Evolutionary conservation across 2,113 vertebrate species (phyloP).

Genomic region (Phyllopteryx taeniolatus): DNA sequence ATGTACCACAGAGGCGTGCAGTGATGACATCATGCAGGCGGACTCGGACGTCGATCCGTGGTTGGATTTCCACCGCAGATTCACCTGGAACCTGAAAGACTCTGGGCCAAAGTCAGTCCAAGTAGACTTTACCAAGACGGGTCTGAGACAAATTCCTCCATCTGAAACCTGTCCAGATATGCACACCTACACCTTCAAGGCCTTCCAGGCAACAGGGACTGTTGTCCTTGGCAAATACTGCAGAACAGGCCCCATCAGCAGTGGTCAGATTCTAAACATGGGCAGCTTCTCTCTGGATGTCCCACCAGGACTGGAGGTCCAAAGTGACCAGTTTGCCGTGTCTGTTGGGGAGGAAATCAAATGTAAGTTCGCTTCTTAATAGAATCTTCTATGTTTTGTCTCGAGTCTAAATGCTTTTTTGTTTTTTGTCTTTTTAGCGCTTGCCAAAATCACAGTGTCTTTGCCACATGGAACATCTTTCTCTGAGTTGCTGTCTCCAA

Average conservation of each 20-base stretch:
- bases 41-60: conserved; percentile 49
- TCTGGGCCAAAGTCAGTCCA: conserved; percentile 62
- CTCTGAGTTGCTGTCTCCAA: conserved; percentile 79
- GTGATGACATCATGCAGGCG: conserved; percentile 64
- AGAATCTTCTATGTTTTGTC: neutral
- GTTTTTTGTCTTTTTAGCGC: conserved; percentile 63
- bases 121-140: conserved; percentile 69
- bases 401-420: neutral
- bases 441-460: conserved; percentile 79
- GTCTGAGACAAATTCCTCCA: conserved; percentile 75
- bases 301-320: conserved; percentile 68
- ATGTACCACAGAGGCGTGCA: conserved; percentile 68
- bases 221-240: conserved; percentile 82
- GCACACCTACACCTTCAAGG: conserved; percentile 73
- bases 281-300: conserved; percentile 74
- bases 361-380: conserved; percentile 70
- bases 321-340: conserved; percentile 69
- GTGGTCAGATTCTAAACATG: conserved; percentile 73
- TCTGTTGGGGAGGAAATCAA: conserved; percentile 78
- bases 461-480: conserved; percentile 68
- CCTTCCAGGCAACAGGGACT: conserved; percentile 22
- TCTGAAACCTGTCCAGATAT: conserved; percentile 71
- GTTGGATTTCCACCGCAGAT: conserved; percentile 78
- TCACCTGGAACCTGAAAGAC: conserved; percentile 78
- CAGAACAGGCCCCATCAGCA: conserved; percentile 72